Evolutionary conservation across 2,888 invertebrate species (phyloP), one percentile per base, ranked within the genome.

Genomic region (Tachina lurida): DNA sequence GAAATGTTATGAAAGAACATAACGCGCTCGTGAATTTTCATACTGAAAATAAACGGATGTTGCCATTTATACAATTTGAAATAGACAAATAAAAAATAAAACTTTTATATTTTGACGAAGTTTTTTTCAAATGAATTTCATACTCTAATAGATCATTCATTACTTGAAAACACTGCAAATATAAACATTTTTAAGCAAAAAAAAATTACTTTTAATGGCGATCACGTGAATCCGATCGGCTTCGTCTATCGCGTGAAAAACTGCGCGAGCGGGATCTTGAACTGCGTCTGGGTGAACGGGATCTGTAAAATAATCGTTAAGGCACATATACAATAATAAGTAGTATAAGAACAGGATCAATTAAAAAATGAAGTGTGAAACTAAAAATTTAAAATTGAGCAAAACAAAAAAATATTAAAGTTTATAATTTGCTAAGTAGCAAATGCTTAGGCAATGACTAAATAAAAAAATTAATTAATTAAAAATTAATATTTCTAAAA

Each of bases 201-300:
- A 41, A 10, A 41, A 52, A 47, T 68, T 58, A 56, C 13, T 56
- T 87, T 90, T 93, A 94, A 89, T 94, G 94, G 77, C 94, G 94
- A 90, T 94, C 94, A 88, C 94, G 93, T 39, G 94, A 94, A 89
- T 94, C 94, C 73, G 94, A 94, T 88, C 94, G 93, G 91, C 94
- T 94, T 87, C 94, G 93, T 88, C 94, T 93, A 89, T 94, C 94
- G 84, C 94, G 92, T 88, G 94, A 94, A 88, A 94, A 93, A 88
- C 94, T 94, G 87, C 94, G 91, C 62, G 94, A 94, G 87, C 94
- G 93, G 86, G 93, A 91, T 84, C 93, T 89, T 4, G 93, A 68
- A 41, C 73, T 91, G 19, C 93, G 92, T 71, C 93, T 89, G 70
- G 93, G 93, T 3, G 93, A 92, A 45, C 93, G 91, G 76, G 93